These are phyloP conservation scores for Mellilla xanthometata DNA, from an alignment of 2,888 invertebrate genomes.

Conservation along the genomic window DNA sequence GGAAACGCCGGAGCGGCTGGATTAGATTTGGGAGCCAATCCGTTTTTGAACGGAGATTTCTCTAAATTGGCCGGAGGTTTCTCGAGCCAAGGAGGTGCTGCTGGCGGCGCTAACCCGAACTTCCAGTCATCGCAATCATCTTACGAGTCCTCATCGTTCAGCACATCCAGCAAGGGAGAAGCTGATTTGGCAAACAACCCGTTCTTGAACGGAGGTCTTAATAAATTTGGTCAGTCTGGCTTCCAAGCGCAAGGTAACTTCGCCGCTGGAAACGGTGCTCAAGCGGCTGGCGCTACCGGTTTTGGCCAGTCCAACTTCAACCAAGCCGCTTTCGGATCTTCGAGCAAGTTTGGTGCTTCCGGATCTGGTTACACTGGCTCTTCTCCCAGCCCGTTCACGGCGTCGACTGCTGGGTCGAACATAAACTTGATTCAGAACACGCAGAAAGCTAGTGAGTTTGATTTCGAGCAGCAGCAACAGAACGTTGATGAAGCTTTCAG, in stretches of 20 bases:
- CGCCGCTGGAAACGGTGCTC: conserved; percentile 3
- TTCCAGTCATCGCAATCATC: conserved; percentile 44
- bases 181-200: conserved; percentile 60
- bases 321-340: conserved; percentile 31
- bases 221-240: conserved; percentile 24
- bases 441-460: conserved; percentile 57
- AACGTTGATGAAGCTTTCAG: conserved; percentile 64
- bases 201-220: conserved; percentile 46
- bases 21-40: conserved; percentile 49
- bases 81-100: conserved; percentile 23
- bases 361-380: conserved; percentile 61
- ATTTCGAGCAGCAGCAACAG: conserved; percentile 61
- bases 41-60: conserved; percentile 60
- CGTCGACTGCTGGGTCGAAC: conserved; percentile 52
- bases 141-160: conserved; percentile 56
- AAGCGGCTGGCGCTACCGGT: conserved; percentile 22
- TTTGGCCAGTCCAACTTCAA: conserved; percentile 23
- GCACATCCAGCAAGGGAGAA: conserved; percentile 51
- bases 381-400: conserved; percentile 63
- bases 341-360: conserved; percentile 42
- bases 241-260: conserved; percentile 23
- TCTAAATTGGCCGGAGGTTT: conserved; percentile 40
- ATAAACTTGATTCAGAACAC: conserved; percentile 62
- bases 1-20: conserved; percentile 33
- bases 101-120: conserved; percentile 26